Evolutionary conservation across 37 sponge, comb jelly and placozoan genomes (phyloP), one percentile per base, ranked within the genome.

Genomic region (Cliona cf. orientalis): DNA sequence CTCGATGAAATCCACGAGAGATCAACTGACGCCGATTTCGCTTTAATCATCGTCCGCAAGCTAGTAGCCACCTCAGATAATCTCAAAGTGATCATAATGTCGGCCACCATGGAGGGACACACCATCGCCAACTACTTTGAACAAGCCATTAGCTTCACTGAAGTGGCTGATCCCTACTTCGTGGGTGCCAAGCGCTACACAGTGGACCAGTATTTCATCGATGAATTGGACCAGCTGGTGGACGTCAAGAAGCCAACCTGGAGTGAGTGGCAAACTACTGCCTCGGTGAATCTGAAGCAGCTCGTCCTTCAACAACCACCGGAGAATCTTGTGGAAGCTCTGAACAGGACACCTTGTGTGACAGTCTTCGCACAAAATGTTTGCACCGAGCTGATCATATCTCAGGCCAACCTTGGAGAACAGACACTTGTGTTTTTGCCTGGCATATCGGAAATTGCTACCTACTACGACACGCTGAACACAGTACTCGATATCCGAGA

Each of bases 1-100:
- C 86, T 92, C 32, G 93, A 92, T 25, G 93, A 92, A 68, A 71
- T 92, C 23, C 93, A 92, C 62, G 93, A 92, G 59, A 63, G 93
- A 5, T 57, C 71, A 12, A 74, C 57, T 36, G 86, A 87, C 25
- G 81, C 80, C 17, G 93, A 92, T 71, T 87, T 92, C 42, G 64
- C 79, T 21, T 43, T 84, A 53, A 71, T 88, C n/a, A 72, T 88
- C 2, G 82, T 92, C 37, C 63, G 93, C 32, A 84, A 77, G 38
- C 81, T 92, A 9, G 71, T 75, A 14, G 22, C 46, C n/a, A 59
- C 70, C 5, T 22, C 23, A n/a, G 60, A 72, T 6, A 7, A 46
- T 0, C 42, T 72, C 26, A 92, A 88, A 41, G 62, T 92, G 25
- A 61, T 92, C 32, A 25, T 92, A 40, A 92, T 92, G 93, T 92